Base-by-base conservation (phyloP, 1,140 invertebrate species). In the Riptortus pedestris region DNA sequence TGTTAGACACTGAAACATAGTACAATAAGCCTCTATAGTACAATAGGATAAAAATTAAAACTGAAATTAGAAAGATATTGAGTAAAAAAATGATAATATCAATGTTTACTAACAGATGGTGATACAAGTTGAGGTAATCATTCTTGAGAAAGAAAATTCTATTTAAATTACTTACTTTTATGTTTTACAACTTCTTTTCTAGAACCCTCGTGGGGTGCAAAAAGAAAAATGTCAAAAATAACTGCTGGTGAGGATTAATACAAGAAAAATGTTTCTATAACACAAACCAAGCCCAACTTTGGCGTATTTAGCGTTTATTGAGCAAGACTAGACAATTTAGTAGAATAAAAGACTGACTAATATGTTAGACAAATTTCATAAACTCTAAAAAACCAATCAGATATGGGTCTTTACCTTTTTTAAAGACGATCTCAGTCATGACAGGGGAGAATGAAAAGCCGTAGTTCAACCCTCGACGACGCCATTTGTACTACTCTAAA, bases 401-500 rank as follows among this genome's bases (percentile, higher is more conserved):
- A 20, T 9, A 24, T 5, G 18, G 22, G 7, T 7, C 48, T 18
- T n/a, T 9, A 18, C 5, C n/a, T 22, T 29, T 57, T 65, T 67
- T 65, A 55, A 55, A 55, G 51, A 55, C 51, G 51, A 24, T 16
- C 12, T 55, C 62, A 70, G 67, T 70, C 68, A 69, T 70, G 66
- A 71, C 66, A 69, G 69, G 67, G 64, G 29, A 20, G 60, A 64
- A 65, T 24, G 52, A 59, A 63, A 60, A 55, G 55, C 62, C 51
- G 60, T 63, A 67, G 28, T 52, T 27, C 65, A 57, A 64, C 65
- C 67, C 61, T 24, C 27, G 59, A 67, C 62, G 71, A 71, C 71
- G 71, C 71, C 71, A 72, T 72, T 72, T 72, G 65, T 68, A 64
- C 57, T 59, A 59, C 57, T 59, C 57, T 59, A 59, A 59, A 59